phyloP scores from a whole-genome alignment of 2,113 vertebrate species.

The Pholis gunnellus region DNA sequence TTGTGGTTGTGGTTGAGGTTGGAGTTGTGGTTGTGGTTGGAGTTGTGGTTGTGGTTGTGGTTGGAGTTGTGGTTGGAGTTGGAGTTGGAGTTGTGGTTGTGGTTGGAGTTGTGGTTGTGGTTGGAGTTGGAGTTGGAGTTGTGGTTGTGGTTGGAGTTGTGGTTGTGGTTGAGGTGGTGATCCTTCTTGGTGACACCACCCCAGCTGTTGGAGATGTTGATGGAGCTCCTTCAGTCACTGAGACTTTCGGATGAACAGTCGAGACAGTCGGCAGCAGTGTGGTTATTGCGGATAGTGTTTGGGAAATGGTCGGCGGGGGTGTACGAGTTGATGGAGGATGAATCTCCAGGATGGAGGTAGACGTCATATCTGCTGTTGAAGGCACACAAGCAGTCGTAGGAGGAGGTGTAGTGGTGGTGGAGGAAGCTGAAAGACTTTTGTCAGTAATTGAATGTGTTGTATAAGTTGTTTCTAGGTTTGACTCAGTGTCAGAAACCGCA shows the following conservation, averaged over 20 bases:
- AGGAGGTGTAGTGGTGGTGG: background rate
- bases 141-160: background rate
- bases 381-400: background rate
- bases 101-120: too few species aligned
- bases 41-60: too few species aligned
- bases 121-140: too few species aligned
- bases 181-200: background rate
- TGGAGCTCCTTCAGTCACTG: background rate
- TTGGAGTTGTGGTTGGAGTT: too few species aligned
- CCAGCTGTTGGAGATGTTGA: background rate
- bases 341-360: background rate
- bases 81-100: too few species aligned
- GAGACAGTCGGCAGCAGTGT: rapidly evolving
- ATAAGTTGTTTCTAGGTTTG: background rate
- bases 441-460: background rate
- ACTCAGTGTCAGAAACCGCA: background rate
- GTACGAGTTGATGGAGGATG: background rate
- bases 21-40: too few species aligned
- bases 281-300: background rate
- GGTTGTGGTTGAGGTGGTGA: background rate
- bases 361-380: background rate
- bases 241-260: background rate
- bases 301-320: background rate
- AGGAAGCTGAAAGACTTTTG: background rate
- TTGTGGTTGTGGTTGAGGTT: background rate